Conservation (phyloP, 2,888 invertebrate species). For the Clistopyga incitator region DNA sequence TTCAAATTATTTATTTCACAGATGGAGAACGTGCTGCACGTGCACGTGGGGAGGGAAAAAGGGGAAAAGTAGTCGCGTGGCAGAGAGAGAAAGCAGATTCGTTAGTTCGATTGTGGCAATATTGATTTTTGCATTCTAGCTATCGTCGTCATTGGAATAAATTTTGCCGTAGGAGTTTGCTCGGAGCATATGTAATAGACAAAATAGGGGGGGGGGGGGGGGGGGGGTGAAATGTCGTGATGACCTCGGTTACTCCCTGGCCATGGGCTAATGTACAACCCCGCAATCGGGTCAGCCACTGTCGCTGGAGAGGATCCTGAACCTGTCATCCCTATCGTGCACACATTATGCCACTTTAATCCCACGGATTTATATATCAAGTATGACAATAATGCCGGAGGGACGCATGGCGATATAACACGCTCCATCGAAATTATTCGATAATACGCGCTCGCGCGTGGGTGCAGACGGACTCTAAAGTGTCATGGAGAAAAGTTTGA, state of each 20-base stretch:
- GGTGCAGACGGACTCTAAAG: background rate
- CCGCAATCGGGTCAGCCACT: constrained; percentile 5
- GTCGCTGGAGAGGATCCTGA: constrained; percentile 1
- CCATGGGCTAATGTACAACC: constrained; percentile 21
- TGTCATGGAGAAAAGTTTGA: background rate
- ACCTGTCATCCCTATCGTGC: constrained; percentile 33
- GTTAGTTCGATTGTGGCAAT: constrained; percentile 66
- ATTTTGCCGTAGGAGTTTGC: constrained; percentile 59
- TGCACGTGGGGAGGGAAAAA: background rate
- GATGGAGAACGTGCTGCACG: constrained; percentile 51
- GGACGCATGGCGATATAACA: constrained; percentile 1
- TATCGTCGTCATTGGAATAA: constrained; percentile 55
- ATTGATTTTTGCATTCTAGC: constrained; percentile 53
- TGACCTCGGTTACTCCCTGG: constrained; percentile 51
- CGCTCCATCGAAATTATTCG: constrained; percentile 43
- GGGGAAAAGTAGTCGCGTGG: constrained; percentile 47
- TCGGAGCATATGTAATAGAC: constrained; percentile 56
- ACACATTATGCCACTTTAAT: constrained; percentile 50
- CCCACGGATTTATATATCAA: constrained; percentile 49
- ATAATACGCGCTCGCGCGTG: constrained; percentile 23
- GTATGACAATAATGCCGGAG: constrained; percentile 29
- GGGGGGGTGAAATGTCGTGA: constrained; percentile 16
- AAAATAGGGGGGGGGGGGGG: background rate
- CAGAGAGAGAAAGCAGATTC: constrained; percentile 44
- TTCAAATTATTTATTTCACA: constrained; percentile 53